Base-by-base conservation (phyloP, 2,797 vertebrate genomes). In the Sphenopsis melanotis region DNA sequence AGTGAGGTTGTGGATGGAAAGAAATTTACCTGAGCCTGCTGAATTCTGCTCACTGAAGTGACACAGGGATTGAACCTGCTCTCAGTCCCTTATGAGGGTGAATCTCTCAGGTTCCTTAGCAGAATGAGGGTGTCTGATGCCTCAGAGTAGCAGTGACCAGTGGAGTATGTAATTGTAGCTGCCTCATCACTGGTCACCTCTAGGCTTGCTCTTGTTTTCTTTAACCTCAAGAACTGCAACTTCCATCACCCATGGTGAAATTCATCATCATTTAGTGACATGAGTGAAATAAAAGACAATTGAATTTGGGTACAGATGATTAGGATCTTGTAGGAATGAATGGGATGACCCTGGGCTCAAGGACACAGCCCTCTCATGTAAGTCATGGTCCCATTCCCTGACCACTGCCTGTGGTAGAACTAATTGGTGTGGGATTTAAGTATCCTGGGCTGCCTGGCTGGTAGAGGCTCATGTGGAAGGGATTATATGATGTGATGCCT, bases 401-500 rank as follows among this genome's bases (percentile, higher is more conserved):
- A 24, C 29, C 41, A 3, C 37, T 39, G 42, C 10, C 2, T 88
- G 68, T 80, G 69, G 57, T 39, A 78, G 71, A 80, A 34, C 82
- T 91, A 90, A 85, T 59, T 79, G 83, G 24, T 44, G 74, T 82
- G 90, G 46, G 66, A 72, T 76, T 93, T 47, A 30, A 39, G 57
- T 79, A 13, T 52, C 24, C 86, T 60, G 77, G 59, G 55, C 80
- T 95, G 80, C 32, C 66, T 90, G 93, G 59, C 71, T 88, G 85
- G 66, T 88, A 37, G 39, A 79, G 74, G 44, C 83, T 96, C 77
- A 86, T 11, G 32, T 90, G 91, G 77, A 95, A 95, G 77, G 91
- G 93, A 94, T 96, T 95, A 93, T 52, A 29, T 26, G 88, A 76
- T 94, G 85, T 78, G 91, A 72, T 91, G 85, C 80, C 70, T 93